Base-by-base conservation (phyloP, 2,888 invertebrate genomes). In the Eudasyphora cyanicolor region DNA sequence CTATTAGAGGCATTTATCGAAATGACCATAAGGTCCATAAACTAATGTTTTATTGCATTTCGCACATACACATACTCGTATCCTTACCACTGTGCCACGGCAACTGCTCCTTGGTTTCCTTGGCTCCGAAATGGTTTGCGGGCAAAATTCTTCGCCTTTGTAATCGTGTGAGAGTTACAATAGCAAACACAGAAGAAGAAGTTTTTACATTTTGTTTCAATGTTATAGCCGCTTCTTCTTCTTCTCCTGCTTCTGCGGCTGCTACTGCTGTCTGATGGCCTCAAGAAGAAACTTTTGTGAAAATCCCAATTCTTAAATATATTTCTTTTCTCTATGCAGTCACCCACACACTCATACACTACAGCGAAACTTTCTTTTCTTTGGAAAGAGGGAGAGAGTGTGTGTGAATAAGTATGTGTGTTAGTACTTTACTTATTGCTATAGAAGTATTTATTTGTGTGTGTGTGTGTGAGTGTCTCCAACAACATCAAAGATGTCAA, bases 401-500 rank as follows among this genome's bases (percentile, higher is more conserved):
- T 38, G 57, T 35, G 19, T 24, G 32, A 42, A 6, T 71, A n/a
- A 19, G 67, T 74, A 38, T 60, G 32, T 32, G 27, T 17, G 70
- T 57, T 24, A n/a, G 60, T 29, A 12, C 14, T 12, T 38, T 38
- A 38, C 38, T 38, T 38, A 38, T 14, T 8, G 38, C 10, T 38
- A n/a, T n/a, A n/a, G n/a, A n/a, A n/a, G n/a, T n/a, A n/a, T 19
- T 17, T 51, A 24, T 51, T 1, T 24, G 21, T 21, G 54, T 54
- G 64, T 45, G 45, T 75, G 32, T 42, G 21, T 2, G 42, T 45
- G 7, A 19, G 19, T 45, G 67, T 70, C 76, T 42, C 69, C 69
- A 74, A 75, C 77, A 60, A 73, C 74, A 77, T 80, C 71, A 78
- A 80, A 80, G 75, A 78, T 80, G 80, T 80, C 83, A 84, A 84